Base-by-base conservation (phyloP, 2,797 vertebrate species). In the Spinus pinus region DNA sequence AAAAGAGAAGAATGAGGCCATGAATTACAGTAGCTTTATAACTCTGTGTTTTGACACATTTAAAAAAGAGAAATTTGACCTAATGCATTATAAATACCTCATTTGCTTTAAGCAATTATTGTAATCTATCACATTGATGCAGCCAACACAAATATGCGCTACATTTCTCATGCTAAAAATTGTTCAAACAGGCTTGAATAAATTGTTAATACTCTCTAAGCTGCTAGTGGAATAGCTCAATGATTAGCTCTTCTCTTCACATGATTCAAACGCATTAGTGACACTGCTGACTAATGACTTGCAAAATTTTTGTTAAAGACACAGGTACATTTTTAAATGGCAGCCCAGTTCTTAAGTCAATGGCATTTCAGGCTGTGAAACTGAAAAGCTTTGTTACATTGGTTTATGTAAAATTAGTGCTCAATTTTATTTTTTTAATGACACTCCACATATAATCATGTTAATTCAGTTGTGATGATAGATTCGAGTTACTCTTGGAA, bases 81-180 rank as follows among this genome's bases (percentile, higher is more conserved):
- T 92, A 88, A 96, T 85, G 61, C 66, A 64, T 95, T 78, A 89
- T 82, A 95, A 96, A 92, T 93, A 95, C 70, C 65, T 93, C 85
- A 88, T 89, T 92, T 88, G 77, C 87, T 93, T 86, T 91, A 77
- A 75, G 82, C 84, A 87, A 37, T 96, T 95, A 86, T 74, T 89
- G 66, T 83, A 71, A 92, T 94, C 88, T 95, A 82, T 95, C 86
- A 88, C 66, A 86, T n/a, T 60, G 90, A 92, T 75, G 54, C 82
- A 93, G 81, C 82, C 86, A 95, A 77, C 79, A 81, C 91, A 95
- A 95, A 93, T 86, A 80, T 2, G 13, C 0, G 0, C 69, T 79
- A 25, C 57, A 69, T 72, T 95, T 88, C 84, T 92, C 91, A 82
- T 15, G 15, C 53, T 84, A 74, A 91, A 89, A 93, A 53, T 64